Evolutionary conservation across 2,797 vertebrate species (phyloP), one percentile per base, ranked within the genome.

Genomic region (Poeciliopsis gracilis): DNA sequence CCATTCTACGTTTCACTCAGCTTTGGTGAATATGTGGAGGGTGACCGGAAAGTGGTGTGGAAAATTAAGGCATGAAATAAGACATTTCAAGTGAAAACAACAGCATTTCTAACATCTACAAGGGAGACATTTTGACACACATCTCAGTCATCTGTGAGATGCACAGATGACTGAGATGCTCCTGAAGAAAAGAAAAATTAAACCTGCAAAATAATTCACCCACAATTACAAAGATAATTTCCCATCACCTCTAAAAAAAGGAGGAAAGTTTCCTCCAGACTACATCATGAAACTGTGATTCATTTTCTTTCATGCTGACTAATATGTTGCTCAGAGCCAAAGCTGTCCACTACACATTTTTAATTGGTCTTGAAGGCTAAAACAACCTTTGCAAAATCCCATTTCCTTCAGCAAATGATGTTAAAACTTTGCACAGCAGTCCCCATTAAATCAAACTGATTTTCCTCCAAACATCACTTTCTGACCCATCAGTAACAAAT

Each of bases 181-280:
- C 69, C 23, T 71, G 3, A 75, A 80, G 75, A 77, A 69, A 70
- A n/a, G 33, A 72, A 25, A 45, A 61, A 81, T 77, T 55, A 6
- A 45, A 85, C 84, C 78, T 77, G 78, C 72, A 47, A 79, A 91
- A 92, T 77, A 86, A 85, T 76, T 51, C 75, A 75, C 78, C 78
- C 80, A 86, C 85, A 91, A 93, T 93, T 91, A 90, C 90, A 81
- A 83, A 87, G 76, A 87, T 80, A 86, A 87, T 90, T 85, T 84
- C 85, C 79, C 84, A 87, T 84, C 87, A 87, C 84, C 57, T 80
- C 86, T 84, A 41, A 75, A 78, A 86, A 80, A 66, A 73, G 76
- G 73, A 83, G 89, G 77, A 91, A 89, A 81, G 79, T 86, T 86
- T 78, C 77, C 80, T 88, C 75, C 81, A 80, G 67, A 87, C 79